Evolutionary conservation across 2,113 vertebrate genomes (phyloP).

Genomic region (Melanerpes formicivorus): DNA sequence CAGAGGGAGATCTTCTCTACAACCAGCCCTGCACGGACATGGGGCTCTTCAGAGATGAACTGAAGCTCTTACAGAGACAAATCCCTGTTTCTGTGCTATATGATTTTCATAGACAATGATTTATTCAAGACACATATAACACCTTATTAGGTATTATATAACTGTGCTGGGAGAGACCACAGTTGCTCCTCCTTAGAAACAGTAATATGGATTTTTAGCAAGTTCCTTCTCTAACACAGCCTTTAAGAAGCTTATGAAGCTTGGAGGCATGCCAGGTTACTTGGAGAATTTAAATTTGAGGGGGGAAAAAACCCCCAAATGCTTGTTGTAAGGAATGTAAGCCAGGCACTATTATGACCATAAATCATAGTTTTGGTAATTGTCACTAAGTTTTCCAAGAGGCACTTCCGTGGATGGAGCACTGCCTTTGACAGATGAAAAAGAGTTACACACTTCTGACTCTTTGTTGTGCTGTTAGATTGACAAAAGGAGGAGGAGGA

Average conservation of each 20-base stretch:
- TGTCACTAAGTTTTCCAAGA: constrained; percentile 20
- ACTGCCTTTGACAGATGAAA: neutral
- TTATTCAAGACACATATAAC: neutral
- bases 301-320: neutral
- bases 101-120: neutral
- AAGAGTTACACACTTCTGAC: neutral
- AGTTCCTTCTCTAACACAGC: neutral
- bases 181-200: neutral
- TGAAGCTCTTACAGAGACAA: neutral
- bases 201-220: neutral
- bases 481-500: neutral
- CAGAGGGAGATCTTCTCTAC: neutral
- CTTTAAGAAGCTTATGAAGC: neutral
- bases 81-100: neutral
- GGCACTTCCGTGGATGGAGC: constrained; percentile 43
- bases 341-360: neutral
- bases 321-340: constrained; percentile 3
- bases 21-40: neutral
- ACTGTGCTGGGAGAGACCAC: neutral
- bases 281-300: neutral
- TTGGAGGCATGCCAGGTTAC: neutral
- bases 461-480: neutral
- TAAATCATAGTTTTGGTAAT: neutral
- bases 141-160: neutral
- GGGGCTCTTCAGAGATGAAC: neutral